Evolutionary conservation across 2,888 invertebrate species (phyloP), one percentile per base, ranked within the genome.

Genomic region (Drosophila pseudotakahashii): DNA sequence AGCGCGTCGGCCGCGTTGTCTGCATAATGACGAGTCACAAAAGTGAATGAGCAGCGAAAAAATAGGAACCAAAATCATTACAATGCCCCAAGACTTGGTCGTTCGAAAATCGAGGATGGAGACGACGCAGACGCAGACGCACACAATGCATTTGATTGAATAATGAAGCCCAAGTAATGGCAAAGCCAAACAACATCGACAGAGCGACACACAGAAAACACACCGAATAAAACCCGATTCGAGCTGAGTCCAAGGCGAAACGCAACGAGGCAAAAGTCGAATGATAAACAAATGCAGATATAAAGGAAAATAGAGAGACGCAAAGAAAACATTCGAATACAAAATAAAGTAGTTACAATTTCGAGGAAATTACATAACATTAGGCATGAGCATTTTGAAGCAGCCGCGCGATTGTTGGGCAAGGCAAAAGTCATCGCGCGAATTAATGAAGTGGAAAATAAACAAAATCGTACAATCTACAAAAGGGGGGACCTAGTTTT

Each of bases 381-480:
- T 73, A 67, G 71, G 60, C 72, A 75, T 61, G 60, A 41, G 64
- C 13, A 60, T 16, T 47, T 47, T 32, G 16, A 47, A 47, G 47
- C 47, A 32, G 47, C 47, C 47, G 47, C 51, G 36, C 63, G 37
- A 41, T 61, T 54, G 47, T 47, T 78, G 67, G 61, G 58, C 71
- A 75, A 57, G 60, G 63, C 63, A 60, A 70, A 61, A 76, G 60
- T 83, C 84, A 73, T 73, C 67, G 75, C 62, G 68, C 84, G 72
- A 84, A 64, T 81, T 81, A 81, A 81, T 81, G 87, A 81, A 81
- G 81, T 81, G 85, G 79, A 81, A 81, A 81, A 81, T 84, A 84
- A 87, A 86, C 78, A 86, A 73, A 86, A 78, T 75, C 74, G 75
- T 61, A 73, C 75, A 79, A 79, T 79, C 71, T 79, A 54, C 45